A percentile compares a stretch with the other conserved stretches of the same genome.
These are phyloP conservation scores for Oxytorus armatus DNA, from an alignment of 2,888 invertebrate species.

Conservation along the genomic window DNA sequence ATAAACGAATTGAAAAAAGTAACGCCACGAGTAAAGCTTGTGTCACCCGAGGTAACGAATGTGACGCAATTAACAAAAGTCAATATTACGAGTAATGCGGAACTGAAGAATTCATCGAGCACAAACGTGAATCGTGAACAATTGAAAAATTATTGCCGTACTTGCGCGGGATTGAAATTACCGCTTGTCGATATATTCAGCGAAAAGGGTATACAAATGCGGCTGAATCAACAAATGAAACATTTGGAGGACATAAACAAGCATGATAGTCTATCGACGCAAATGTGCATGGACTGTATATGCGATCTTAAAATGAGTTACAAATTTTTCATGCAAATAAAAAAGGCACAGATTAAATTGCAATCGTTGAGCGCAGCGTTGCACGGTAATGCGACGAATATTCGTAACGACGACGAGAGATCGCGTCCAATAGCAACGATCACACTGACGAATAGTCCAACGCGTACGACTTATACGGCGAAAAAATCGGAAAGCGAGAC, in stretches of 20 bases:
- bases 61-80: conserved; percentile 70
- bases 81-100: conserved; percentile 7
- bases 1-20: conserved; percentile 81
- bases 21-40: conserved; percentile 79
- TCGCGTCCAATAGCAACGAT: conserved; percentile 11
- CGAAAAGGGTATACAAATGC: conserved; percentile 81
- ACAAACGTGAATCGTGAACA: conserved; percentile 72
- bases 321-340: conserved; percentile 83
- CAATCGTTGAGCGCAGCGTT: conserved; percentile 76
- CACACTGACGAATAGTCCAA: conserved; percentile 1
- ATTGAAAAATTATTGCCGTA: conserved; percentile 81
- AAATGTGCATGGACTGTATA: conserved; percentile 84
- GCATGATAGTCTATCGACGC: conserved; percentile 79
- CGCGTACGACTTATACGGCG: conserved; percentile 15
- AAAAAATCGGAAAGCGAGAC: conserved; percentile 48
- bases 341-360: conserved; percentile 82
- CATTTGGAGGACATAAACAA: conserved; percentile 80
- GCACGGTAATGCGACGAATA: conserved; percentile 52
- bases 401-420: conserved; percentile 45
- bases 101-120: conserved; percentile 37
- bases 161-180: conserved; percentile 82
- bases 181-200: conserved; percentile 83
- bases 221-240: conserved; percentile 81
- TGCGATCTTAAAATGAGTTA: conserved; percentile 83
- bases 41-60: conserved; percentile 74